These are phyloP conservation scores for Pemphredon lugubris DNA, from an alignment of 2,888 invertebrate genomes.

Conservation along the genomic window DNA sequence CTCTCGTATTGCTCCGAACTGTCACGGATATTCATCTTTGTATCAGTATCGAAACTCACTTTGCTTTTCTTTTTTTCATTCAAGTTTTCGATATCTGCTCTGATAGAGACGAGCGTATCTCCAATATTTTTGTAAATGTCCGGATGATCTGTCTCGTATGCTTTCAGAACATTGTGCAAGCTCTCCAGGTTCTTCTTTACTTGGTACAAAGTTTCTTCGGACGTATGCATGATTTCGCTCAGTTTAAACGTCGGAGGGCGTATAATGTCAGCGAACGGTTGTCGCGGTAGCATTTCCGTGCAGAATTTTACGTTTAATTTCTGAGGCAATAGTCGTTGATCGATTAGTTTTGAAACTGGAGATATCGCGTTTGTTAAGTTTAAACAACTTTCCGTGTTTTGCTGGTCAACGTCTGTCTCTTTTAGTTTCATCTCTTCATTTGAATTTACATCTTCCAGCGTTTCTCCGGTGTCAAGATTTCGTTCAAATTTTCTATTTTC, in stretches of 20 bases:
- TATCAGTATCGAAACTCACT: neutral
- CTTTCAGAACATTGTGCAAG: slow-evolving; percentile 65
- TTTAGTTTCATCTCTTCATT: neutral
- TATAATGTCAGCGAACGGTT: slow-evolving; percentile 12
- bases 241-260: slow-evolving; percentile 3
- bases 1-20: slow-evolving; percentile 35
- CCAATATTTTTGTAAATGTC: slow-evolving; percentile 15
- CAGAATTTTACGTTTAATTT: slow-evolving; percentile 48
- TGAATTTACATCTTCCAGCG: neutral
- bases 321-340: slow-evolving; percentile 23
- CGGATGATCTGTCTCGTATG: slow-evolving; percentile 47
- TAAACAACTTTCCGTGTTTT: slow-evolving; percentile 1
- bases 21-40: neutral
- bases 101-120: slow-evolving; percentile 15
- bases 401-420: neutral
- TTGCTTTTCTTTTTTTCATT: slow-evolving; percentile 1
- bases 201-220: slow-evolving; percentile 59
- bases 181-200: slow-evolving; percentile 68
- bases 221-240: slow-evolving; percentile 20
- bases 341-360: slow-evolving; percentile 20
- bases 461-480: neutral
- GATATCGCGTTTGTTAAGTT: slow-evolving; percentile 10
- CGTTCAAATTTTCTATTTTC: neutral
- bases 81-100: neutral
- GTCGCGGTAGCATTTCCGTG: slow-evolving; percentile 27